Conservation (phyloP, 2,888 invertebrate species). For the Tipula unca region DNA sequence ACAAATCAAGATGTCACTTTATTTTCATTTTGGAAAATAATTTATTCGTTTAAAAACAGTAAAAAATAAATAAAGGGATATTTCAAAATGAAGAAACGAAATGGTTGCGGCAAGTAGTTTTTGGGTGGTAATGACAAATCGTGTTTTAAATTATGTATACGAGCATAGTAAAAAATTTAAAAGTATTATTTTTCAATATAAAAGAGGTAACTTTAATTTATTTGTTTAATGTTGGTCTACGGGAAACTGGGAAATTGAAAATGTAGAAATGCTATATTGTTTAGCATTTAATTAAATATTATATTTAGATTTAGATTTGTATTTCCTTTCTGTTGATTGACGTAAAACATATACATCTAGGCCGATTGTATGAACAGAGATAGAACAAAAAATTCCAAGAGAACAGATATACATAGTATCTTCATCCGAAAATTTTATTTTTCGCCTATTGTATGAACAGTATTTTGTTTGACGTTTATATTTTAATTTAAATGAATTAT, state of each 20-base stretch:
- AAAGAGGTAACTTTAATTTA: neutral
- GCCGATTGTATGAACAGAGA: too few species aligned
- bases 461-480: too few species aligned
- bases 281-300: neutral
- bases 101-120: neutral
- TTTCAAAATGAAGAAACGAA: neutral
- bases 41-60: neutral
- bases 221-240: neutral
- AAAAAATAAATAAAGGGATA: neutral
- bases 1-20: constrained; percentile 8
- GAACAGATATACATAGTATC: too few species aligned
- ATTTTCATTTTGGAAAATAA: neutral
- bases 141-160: neutral
- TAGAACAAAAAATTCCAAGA: too few species aligned
- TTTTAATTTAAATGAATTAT: too few species aligned
- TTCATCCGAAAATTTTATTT: too few species aligned
- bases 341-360: neutral
- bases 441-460: too few species aligned
- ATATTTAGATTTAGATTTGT: neutral
- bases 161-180: neutral
- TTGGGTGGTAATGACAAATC: neutral
- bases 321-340: neutral
- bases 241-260: neutral
- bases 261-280: neutral
- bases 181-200: neutral